Percentiles rank a stretch among this genome's conserved stretches.
Conservation (phyloP, 2,888 invertebrate genomes). For the Mellilla xanthometata region DNA sequence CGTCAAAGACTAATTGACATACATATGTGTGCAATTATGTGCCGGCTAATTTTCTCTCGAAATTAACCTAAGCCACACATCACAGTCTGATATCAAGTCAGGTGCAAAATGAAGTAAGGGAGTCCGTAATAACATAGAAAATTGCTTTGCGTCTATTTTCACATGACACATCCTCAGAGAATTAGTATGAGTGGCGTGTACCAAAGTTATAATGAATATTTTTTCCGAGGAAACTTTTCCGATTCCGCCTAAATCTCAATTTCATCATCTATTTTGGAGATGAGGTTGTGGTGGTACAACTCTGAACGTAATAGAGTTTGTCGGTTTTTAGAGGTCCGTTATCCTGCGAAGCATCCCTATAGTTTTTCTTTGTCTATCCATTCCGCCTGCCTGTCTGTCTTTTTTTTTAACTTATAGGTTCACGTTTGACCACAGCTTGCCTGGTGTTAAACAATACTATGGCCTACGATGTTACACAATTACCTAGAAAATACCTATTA, state of each 20-base stretch:
- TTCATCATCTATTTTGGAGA: constrained; percentile 28
- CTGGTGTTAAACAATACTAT: too few relatives aligned
- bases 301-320: too few relatives aligned
- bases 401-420: too few relatives aligned
- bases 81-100: constrained; percentile 33
- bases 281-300: background rate
- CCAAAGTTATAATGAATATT: constrained; percentile 52
- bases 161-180: constrained; percentile 29
- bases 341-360: too few relatives aligned
- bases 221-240: constrained; percentile 49
- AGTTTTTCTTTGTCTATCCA: too few relatives aligned
- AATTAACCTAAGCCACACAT: constrained; percentile 22
- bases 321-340: too few relatives aligned
- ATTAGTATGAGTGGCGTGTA: constrained; percentile 32
- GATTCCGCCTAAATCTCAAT: constrained; percentile 43
- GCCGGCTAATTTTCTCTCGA: constrained; percentile 13
- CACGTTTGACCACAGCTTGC: too few relatives aligned
- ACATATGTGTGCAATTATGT: constrained; percentile 9
- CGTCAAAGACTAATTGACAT: background rate
- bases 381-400: too few relatives aligned
- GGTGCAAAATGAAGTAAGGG: constrained; percentile 35
- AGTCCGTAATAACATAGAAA: constrained; percentile 32
- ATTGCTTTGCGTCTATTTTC: constrained; percentile 33
- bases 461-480: too few relatives aligned
- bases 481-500: too few relatives aligned